These are phyloP conservation scores for Silurus meridionalis DNA, from an alignment of 2,113 vertebrate genomes.

Conservation along the genomic window DNA sequence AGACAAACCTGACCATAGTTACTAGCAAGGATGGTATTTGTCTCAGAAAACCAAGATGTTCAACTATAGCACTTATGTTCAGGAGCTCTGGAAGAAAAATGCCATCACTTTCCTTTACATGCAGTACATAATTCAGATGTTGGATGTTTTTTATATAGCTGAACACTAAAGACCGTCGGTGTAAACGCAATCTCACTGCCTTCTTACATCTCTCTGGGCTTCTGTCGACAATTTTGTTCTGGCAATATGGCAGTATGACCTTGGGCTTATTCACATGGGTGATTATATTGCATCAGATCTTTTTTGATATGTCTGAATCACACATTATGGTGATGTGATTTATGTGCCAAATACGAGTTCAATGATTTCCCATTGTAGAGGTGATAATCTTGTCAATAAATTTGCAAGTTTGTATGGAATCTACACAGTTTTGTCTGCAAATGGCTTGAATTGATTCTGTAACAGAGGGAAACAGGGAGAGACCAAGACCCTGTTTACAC, in stretches of 20 bases:
- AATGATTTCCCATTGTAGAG: constrained; percentile 50
- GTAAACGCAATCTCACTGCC: constrained; percentile 54
- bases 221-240: constrained; percentile 33
- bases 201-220: constrained; percentile 52
- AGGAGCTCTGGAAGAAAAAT: not conserved
- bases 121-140: constrained; percentile 22
- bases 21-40: not conserved
- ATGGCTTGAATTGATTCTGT: not conserved
- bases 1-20: constrained; percentile 1
- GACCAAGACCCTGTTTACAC: not conserved
- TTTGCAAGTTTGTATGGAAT: constrained; percentile 53
- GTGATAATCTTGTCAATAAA: constrained; percentile 58
- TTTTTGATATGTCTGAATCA: constrained; percentile 46
- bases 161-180: constrained; percentile 25
- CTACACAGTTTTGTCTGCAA: not conserved
- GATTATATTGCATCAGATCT: constrained; percentile 41
- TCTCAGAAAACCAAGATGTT: constrained; percentile 18
- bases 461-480: not conserved
- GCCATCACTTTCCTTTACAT: not conserved
- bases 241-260: constrained; percentile 13
- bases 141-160: constrained; percentile 27
- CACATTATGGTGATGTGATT: constrained; percentile 47
- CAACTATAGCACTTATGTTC: constrained; percentile 9
- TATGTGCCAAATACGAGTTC: constrained; percentile 53
- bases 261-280: constrained; percentile 33